Percentiles rank a stretch among this genome's conserved stretches.
These are phyloP conservation scores for Leptopilina drosophilae DNA, from an alignment of 2,888 invertebrate genomes.

Conservation along the genomic window DNA sequence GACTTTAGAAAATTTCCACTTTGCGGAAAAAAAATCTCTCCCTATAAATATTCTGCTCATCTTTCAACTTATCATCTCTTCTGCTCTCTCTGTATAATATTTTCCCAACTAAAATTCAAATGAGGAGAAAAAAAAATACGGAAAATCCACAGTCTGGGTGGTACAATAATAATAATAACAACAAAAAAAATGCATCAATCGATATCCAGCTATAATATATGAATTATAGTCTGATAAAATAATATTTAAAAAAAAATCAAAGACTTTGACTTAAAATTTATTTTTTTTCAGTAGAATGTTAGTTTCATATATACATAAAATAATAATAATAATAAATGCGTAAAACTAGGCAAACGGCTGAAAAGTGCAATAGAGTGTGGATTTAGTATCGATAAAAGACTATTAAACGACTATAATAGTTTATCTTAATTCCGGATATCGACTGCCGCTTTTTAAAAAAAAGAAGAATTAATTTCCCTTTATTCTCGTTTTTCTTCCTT, in stretches of 20 bases:
- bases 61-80: background rate
- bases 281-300: background rate
- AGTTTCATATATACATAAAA: background rate
- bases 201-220: slow-evolving; percentile 1
- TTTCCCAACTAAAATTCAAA: background rate
- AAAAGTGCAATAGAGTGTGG: slow-evolving; percentile 33
- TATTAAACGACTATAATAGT: slow-evolving; percentile 29
- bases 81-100: slow-evolving; percentile 1
- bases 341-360: slow-evolving; percentile 7
- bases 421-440: slow-evolving; percentile 29
- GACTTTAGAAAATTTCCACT: background rate
- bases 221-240: background rate
- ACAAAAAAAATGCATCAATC: background rate
- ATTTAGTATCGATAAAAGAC: slow-evolving; percentile 29
- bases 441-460: slow-evolving; percentile 12
- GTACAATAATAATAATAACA: slow-evolving; percentile 37
- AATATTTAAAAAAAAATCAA: background rate
- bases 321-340: background rate
- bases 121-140: background rate
- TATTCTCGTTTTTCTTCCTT: slow-evolving; percentile 1
- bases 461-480: background rate
- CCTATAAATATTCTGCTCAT: background rate
- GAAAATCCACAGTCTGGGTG: background rate
- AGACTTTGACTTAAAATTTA: background rate
- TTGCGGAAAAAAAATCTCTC: background rate